Conservation (phyloP, 2,888 invertebrate genomes). For the Gymnoscelis rufifasciata region DNA sequence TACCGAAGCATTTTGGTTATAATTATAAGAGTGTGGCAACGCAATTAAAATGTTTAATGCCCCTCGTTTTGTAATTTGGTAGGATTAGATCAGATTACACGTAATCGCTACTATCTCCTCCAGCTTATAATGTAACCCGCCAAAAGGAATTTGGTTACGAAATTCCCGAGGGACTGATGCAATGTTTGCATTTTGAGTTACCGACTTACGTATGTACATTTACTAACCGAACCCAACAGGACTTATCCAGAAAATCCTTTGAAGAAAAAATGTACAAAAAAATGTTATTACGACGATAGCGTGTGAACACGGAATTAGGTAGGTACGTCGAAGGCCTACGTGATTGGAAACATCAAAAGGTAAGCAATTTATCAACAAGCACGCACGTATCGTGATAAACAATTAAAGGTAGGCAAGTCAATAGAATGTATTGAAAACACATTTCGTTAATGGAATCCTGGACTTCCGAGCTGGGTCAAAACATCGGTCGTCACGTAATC, state of each 20-base stretch:
- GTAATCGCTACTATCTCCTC: constrained; percentile 41
- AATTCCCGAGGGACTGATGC: constrained; percentile 28
- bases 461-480: constrained; percentile 51
- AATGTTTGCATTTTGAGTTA: constrained; percentile 42
- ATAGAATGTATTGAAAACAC: constrained; percentile 29
- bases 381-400: constrained; percentile 22
- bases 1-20: too few species aligned
- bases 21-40: constrained; percentile 5
- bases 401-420: constrained; percentile 11
- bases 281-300: constrained; percentile 33
- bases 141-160: constrained; percentile 37
- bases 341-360: constrained; percentile 14
- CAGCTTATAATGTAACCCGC: constrained; percentile 23
- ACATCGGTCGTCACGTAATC: constrained; percentile 58
- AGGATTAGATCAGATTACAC: constrained; percentile 38
- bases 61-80: constrained; percentile 19
- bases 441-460: constrained; percentile 16
- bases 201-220: constrained; percentile 39
- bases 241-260: constrained; percentile 27
- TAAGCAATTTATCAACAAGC: constrained; percentile 10
- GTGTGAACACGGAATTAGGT: constrained; percentile 27
- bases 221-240: too few species aligned
- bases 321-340: too few species aligned
- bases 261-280: constrained; percentile 31
- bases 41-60: constrained; percentile 10